Conservation (phyloP, 2,888 invertebrate genomes). For the Furcula furcula region DNA sequence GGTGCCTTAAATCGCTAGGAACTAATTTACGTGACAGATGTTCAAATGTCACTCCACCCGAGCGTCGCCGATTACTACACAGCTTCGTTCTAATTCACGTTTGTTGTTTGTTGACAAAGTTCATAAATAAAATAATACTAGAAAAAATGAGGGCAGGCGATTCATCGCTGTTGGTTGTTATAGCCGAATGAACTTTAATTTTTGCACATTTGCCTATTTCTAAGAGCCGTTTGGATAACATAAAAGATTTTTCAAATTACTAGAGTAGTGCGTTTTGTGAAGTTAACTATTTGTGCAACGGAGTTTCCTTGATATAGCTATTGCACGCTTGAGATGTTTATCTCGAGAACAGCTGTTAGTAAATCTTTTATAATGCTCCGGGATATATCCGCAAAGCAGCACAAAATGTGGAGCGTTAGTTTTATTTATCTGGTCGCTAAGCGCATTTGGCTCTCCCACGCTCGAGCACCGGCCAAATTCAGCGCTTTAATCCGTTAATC, state of each 20-base stretch:
- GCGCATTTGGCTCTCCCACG: constrained; percentile 57
- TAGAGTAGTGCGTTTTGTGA: no score
- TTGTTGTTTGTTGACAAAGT: constrained; percentile 12
- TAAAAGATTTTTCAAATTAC: no score
- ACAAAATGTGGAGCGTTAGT: constrained; percentile 48
- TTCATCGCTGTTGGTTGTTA: background rate
- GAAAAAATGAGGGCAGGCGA: background rate
- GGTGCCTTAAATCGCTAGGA: constrained; percentile 23
- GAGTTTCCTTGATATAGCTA: constrained; percentile 1
- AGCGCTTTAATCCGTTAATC: constrained; percentile 36
- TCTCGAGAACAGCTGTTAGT: constrained; percentile 25
- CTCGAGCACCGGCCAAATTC: constrained; percentile 46
- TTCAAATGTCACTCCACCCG: constrained; percentile 20
- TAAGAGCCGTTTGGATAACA: no score
- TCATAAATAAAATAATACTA: constrained; percentile 2
- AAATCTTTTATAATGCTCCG: constrained; percentile 40
- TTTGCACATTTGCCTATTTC: no score
- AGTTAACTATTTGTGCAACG: background rate
- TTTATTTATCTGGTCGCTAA: constrained; percentile 63
- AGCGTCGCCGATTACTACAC: constrained; percentile 10
- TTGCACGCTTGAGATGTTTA: constrained; percentile 1
- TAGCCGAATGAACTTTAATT: no score
- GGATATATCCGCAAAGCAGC: constrained; percentile 38
- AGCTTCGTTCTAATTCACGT: constrained; percentile 11
- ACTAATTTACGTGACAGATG: constrained; percentile 30